Conservation (phyloP, 2,113 vertebrate genomes). For the Plecturocebus donacophilus region DNA sequence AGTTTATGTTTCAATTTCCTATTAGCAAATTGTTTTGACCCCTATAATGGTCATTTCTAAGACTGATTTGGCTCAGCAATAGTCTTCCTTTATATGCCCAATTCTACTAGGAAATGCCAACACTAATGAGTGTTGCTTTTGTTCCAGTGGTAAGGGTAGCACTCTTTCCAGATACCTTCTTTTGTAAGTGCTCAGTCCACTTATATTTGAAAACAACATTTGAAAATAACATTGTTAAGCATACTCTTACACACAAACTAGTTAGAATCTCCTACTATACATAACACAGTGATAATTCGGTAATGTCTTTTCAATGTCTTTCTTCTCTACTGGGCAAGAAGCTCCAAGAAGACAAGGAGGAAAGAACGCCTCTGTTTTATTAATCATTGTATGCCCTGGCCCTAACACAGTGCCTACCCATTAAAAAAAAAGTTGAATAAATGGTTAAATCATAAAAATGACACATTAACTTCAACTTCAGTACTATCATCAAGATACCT, state of each 20-base stretch:
- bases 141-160: neutral
- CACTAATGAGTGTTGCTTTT: neutral
- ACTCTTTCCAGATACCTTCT: neutral
- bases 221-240: conserved; percentile 7
- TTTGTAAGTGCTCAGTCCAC: neutral
- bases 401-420: neutral
- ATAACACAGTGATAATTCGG: neutral
- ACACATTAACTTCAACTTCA: neutral
- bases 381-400: neutral
- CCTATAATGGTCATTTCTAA: conserved; percentile 9
- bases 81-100: neutral
- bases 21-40: conserved; percentile 29
- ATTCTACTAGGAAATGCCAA: conserved; percentile 4
- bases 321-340: neutral
- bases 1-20: conserved; percentile 37
- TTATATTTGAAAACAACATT: conserved; percentile 1
- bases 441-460: neutral
- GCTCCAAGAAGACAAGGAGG: neutral
- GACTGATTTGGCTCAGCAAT: neutral
- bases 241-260: neutral
- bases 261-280: neutral
- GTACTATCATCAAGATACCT: neutral
- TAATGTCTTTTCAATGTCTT: conserved; percentile 10
- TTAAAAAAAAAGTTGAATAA: neutral
- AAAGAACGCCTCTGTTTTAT: neutral